Base-by-base conservation (phyloP, 2,797 vertebrate species). In the Taeniopygia guttata region DNA sequence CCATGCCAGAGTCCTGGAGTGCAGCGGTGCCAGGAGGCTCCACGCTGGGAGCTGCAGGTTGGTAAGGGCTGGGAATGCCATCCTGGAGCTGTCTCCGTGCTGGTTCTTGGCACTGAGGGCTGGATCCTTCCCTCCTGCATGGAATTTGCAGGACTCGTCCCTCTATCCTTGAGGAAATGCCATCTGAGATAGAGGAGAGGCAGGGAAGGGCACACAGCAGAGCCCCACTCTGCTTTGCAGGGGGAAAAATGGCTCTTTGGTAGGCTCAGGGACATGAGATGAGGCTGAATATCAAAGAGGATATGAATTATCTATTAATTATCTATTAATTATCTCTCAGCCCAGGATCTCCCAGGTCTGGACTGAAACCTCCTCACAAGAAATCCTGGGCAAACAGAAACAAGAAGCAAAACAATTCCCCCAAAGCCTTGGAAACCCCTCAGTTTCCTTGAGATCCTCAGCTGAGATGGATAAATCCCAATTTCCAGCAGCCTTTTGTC, bases 1-100 rank as follows among this genome's bases (percentile, higher is more conserved):
- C 19, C 3, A 3, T 0, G 1, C 9, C 14, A 2, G 16, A 46
- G 40, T 4, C 30, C 46, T 36, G 69, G 60, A 32, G 55, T 4
- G 16, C 49, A 45, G 10, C 10, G 40, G 22, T 15, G n/a, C 4
- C 14, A 13, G 6, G 36, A 77, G n/a, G 49, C 16, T 83, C 34
- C 13, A 14, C 0, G 0, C 29, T n/a, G 67, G 22, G 30, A 82
- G 10, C 46, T 58, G 38, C 38, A 75, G 78, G 10, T 29, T 30
- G 74, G 18, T 7, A 9, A 14, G 27, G 26, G 45, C 66, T 54
- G 79, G 66, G 10, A 48, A 5, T 45, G 69, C 9, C 66, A 43
- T 18, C n/a, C 73, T 2, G 1, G 7, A 62, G 17, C 22, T 52
- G 16, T n/a, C 22, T 29, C n/a, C 12, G 59, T 7, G 38, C 38